phyloP scores from a whole-genome alignment of 2,113 vertebrate species.

The Pteropus alecto region DNA sequence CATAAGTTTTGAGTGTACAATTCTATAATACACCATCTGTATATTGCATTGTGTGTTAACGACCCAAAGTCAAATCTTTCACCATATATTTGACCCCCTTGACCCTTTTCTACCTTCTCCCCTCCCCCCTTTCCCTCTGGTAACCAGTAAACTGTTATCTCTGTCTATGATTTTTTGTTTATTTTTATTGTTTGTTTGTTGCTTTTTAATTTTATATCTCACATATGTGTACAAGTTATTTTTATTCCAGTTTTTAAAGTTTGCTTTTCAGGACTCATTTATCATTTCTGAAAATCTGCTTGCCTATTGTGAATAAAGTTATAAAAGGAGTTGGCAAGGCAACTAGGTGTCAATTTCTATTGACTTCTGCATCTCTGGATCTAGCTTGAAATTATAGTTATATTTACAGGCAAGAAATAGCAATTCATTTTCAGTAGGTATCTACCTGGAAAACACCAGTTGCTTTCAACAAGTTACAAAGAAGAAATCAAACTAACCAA shows the following conservation, averaged over 20 bases:
- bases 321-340: background rate
- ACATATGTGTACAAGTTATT: background rate
- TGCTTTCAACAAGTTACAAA: conserved; percentile 41
- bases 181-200: too few species aligned
- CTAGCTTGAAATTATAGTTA: conserved; percentile 27
- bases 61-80: too few species aligned
- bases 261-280: background rate
- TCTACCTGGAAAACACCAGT: conserved; percentile 26
- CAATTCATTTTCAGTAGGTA: conserved; percentile 2
- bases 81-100: too few species aligned
- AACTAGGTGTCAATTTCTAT: conserved; percentile 15
- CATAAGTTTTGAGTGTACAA: too few species aligned
- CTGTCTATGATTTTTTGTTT: too few species aligned
- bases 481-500: conserved; percentile 10
- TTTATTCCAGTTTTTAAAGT: background rate
- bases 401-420: background rate
- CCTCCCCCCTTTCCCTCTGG: too few species aligned
- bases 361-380: conserved; percentile 53
- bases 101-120: too few species aligned
- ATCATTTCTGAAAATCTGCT: conserved; percentile 31
- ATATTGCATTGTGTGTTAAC: too few species aligned
- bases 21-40: too few species aligned
- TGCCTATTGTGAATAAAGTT: conserved; percentile 27
- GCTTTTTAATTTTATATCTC: too few species aligned
- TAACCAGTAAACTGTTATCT: too few species aligned